Evolutionary conservation across 2,797 vertebrate species (phyloP).

Genomic region (Tadarida brasiliensis): DNA sequence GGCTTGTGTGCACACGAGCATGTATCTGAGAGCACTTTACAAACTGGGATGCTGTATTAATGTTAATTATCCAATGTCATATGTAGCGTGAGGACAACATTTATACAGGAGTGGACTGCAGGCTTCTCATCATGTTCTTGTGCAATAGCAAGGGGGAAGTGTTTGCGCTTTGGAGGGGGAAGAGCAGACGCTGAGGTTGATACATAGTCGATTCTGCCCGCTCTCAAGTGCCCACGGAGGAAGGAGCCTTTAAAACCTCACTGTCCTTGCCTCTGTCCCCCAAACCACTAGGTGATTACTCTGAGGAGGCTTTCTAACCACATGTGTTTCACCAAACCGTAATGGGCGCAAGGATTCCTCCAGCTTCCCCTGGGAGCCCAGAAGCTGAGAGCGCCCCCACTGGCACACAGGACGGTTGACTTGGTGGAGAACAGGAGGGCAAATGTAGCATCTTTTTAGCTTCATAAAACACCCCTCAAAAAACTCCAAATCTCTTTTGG

Average conservation of each 20-base stretch:
- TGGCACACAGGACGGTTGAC: not conserved
- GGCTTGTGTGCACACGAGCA: not conserved
- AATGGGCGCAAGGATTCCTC: not conserved
- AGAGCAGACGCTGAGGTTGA: not conserved
- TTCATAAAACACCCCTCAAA: constrained; percentile 12
- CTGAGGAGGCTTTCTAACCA: not conserved
- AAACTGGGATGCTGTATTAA: not conserved
- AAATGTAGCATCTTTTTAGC: not conserved
- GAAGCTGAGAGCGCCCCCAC: not conserved
- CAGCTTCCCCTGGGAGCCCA: not conserved
- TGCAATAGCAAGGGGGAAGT: too few relatives aligned
- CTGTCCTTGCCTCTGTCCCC: not conserved
- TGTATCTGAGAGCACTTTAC: not conserved
- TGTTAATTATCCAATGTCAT: not conserved
- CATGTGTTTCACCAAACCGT: not conserved
- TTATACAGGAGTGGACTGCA: not conserved
- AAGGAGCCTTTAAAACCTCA: not conserved
- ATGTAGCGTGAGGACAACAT: not conserved
- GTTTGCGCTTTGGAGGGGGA: not conserved
- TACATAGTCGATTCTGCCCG: not conserved
- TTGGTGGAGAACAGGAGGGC: not conserved
- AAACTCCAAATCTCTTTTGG: constrained; percentile 3
- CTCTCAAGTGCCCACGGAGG: not conserved
- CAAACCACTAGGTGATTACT: not conserved
- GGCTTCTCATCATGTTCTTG: not conserved